A percentile compares a stretch with the other conserved stretches of the same genome.
Conservation (phyloP, 2,888 invertebrate genomes). For the Ichneumoninae sp. region DNA sequence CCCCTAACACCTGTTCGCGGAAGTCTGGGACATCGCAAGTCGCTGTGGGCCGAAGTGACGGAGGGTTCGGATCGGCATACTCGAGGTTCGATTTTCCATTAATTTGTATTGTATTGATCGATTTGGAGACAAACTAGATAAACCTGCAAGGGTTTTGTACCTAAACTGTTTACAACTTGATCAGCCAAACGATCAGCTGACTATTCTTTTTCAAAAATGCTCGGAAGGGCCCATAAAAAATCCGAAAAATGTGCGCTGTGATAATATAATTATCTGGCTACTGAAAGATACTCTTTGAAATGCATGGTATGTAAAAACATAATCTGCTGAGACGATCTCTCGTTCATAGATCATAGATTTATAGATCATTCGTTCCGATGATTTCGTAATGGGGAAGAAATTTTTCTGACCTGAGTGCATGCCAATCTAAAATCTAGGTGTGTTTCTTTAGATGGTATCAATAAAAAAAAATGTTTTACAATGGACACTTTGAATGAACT, state of each 20-base stretch:
- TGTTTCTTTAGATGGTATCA: not conserved
- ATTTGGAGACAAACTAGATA: not conserved
- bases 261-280: not conserved
- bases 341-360: not conserved
- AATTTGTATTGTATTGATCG: not conserved
- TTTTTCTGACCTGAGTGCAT: not conserved
- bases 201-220: not conserved
- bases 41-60: not conserved
- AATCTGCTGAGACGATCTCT: not conserved
- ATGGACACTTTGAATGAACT: not conserved
- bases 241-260: not conserved
- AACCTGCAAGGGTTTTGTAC: not conserved
- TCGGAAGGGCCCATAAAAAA: not conserved
- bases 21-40: slow-evolving; percentile 4
- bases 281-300: not conserved
- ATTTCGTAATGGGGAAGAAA: not conserved
- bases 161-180: not conserved
- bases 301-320: not conserved
- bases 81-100: not conserved
- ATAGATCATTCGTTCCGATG: not conserved
- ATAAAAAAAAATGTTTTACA: not conserved
- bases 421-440: not conserved
- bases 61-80: not conserved
- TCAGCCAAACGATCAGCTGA: not conserved
- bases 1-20: slow-evolving; percentile 24